phyloP scores from a whole-genome alignment of 2,113 vertebrate genomes.

The Isurus oxyrinchus region DNA sequence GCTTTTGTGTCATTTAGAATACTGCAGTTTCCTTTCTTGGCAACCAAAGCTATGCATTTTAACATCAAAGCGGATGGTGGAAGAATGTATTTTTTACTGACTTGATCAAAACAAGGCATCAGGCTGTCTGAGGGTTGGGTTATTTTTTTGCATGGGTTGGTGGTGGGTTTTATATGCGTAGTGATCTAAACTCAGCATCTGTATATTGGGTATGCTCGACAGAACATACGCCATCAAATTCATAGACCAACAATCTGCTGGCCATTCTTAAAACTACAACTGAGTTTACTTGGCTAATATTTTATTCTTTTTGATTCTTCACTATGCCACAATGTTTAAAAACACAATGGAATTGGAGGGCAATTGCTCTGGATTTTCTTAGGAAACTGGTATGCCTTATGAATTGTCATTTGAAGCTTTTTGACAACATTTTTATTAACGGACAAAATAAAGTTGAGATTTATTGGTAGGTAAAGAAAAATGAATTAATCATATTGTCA shows the following conservation, averaged over 20 bases:
- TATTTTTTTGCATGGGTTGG: neutral
- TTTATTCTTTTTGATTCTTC: neutral
- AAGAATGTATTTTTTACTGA: neutral
- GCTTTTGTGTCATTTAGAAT: neutral
- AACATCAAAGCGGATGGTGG: neutral
- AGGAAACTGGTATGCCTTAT: neutral
- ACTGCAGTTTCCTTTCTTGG: neutral
- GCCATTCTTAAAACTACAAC: neutral
- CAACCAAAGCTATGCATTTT: neutral
- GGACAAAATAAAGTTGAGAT: neutral
- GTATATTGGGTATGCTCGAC: neutral
- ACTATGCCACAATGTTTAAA: neutral
- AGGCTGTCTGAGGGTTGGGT: neutral
- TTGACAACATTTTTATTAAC: neutral
- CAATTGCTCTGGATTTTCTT: neutral
- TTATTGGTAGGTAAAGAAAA: neutral
- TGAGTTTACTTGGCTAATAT: neutral
- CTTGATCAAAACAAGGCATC: neutral
- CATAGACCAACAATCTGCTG: neutral
- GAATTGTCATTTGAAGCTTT: neutral
- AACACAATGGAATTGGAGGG: neutral
- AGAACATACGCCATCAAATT: neutral
- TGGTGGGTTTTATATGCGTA: neutral
- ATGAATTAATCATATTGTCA: neutral
- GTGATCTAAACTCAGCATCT: neutral